phyloP scores from a whole-genome alignment of 37 sponge, comb jelly and placozoan genomes.

The Geodia barretti region DNA sequence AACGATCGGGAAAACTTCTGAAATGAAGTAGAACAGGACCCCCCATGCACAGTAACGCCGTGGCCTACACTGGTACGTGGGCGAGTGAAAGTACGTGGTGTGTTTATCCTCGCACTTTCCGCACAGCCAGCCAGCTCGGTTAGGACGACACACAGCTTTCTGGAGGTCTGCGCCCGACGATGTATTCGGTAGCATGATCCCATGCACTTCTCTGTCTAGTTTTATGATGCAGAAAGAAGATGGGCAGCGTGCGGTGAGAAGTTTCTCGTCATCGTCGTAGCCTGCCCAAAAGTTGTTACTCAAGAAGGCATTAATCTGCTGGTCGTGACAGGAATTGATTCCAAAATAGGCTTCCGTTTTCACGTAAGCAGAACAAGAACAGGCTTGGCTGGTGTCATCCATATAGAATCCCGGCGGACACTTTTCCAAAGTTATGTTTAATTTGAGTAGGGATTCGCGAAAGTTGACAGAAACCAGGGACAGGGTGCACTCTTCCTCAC shows the following conservation, averaged over 20 bases:
- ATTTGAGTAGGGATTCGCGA: not conserved
- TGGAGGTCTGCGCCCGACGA: not conserved
- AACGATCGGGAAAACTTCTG: slow-evolving; percentile 37
- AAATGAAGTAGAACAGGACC: slow-evolving; percentile 25
- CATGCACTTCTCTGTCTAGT: not conserved
- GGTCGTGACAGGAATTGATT: not conserved
- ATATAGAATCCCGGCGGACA: slow-evolving; percentile 4
- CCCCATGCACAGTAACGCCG: slow-evolving; percentile 23
- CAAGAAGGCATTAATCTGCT: not conserved
- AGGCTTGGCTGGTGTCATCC: not conserved
- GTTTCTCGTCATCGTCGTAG: not conserved
- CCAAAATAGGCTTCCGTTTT: not conserved
- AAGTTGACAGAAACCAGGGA: not conserved
- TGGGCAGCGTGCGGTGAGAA: slow-evolving; percentile 32
- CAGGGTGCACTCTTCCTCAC: not conserved
- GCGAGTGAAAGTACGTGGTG: slow-evolving; percentile 31
- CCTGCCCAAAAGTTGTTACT: not conserved
- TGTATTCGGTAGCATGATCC: not conserved
- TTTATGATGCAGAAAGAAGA: slow-evolving; percentile 12
- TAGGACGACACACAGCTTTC: slow-evolving; percentile 14
- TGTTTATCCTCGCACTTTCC: slow-evolving; percentile 17
- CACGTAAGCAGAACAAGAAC: not conserved
- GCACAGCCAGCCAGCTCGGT: slow-evolving; percentile 31
- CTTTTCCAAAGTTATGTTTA: not conserved
- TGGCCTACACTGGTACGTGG: slow-evolving; percentile 8